Conservation (phyloP, 2,113 vertebrate species). For the Tiliqua scincoides region DNA sequence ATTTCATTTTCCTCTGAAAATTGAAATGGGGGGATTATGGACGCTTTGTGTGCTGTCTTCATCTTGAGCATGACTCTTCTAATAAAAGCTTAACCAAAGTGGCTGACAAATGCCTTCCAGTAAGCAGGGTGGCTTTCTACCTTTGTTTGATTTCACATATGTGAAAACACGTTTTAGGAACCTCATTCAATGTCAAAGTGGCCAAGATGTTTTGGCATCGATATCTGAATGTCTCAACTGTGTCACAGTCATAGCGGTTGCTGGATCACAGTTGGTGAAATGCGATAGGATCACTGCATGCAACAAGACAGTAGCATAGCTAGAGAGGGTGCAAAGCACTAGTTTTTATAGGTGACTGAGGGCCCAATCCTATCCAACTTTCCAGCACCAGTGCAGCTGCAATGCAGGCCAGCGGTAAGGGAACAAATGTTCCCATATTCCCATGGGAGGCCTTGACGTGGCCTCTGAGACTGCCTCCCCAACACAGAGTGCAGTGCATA, state of each 20-base stretch:
- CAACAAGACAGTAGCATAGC: too few relatives aligned
- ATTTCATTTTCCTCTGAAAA: not conserved
- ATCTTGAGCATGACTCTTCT: not conserved
- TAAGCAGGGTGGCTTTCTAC: not conserved
- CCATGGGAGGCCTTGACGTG: too few relatives aligned
- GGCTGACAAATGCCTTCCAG: conserved; percentile 20
- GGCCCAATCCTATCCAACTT: too few relatives aligned
- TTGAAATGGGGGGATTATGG: not conserved
- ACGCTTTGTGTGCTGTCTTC: not conserved
- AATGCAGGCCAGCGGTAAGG: too few relatives aligned
- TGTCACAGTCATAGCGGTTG: not conserved
- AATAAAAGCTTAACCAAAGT: not conserved
- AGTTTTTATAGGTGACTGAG: too few relatives aligned
- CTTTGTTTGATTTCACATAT: not conserved
- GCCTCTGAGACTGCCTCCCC: too few relatives aligned
- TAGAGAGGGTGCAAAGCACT: too few relatives aligned
- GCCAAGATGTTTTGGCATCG: conserved; percentile 19
- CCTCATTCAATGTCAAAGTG: not conserved
- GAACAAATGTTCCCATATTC: too few relatives aligned
- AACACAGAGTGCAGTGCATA: too few relatives aligned
- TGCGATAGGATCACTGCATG: not conserved
- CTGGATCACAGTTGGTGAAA: not conserved
- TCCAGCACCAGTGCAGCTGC: too few relatives aligned
- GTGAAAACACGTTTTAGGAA: conserved; percentile 17
- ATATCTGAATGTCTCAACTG: not conserved